phyloP scores from a whole-genome alignment of 2,888 invertebrate species.

The Hydropsyche betteni region DNA sequence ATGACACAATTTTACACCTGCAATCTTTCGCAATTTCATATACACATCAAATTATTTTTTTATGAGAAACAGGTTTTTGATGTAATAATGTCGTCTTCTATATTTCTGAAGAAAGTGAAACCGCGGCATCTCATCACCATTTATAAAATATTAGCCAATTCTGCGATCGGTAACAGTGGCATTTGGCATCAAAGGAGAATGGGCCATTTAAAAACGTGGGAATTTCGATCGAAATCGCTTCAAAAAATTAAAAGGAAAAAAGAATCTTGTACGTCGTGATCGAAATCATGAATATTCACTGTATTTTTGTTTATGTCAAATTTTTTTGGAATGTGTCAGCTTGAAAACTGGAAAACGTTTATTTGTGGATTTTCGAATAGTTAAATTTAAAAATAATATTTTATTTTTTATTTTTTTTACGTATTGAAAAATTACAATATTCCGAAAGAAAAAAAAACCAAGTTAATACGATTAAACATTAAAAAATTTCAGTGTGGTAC shows the following conservation, averaged over 20 bases:
- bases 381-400: too few relatives aligned
- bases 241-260: too few relatives aligned
- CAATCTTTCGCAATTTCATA: slow-evolving; percentile 30
- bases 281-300: too few relatives aligned
- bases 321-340: not conserved
- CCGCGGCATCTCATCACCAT: not conserved
- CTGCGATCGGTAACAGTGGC: too few relatives aligned
- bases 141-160: too few relatives aligned
- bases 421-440: too few relatives aligned
- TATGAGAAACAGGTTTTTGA: slow-evolving; percentile 36
- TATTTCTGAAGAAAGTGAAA: slow-evolving; percentile 33
- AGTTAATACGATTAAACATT: too few relatives aligned
- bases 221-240: not conserved
- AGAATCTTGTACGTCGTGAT: too few relatives aligned
- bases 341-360: not conserved
- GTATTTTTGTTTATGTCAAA: not conserved
- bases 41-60: slow-evolving; percentile 31
- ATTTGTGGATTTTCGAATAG: too few relatives aligned
- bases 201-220: not conserved
- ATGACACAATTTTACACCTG: slow-evolving; percentile 36
- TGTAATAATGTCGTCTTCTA: slow-evolving; percentile 21
- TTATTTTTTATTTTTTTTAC: too few relatives aligned
- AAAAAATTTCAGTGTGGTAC: too few relatives aligned
- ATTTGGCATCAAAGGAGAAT: not conserved
- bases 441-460: too few relatives aligned